Base-by-base conservation (phyloP, 2,797 vertebrate species). In the Xenentodon cancila region DNA sequence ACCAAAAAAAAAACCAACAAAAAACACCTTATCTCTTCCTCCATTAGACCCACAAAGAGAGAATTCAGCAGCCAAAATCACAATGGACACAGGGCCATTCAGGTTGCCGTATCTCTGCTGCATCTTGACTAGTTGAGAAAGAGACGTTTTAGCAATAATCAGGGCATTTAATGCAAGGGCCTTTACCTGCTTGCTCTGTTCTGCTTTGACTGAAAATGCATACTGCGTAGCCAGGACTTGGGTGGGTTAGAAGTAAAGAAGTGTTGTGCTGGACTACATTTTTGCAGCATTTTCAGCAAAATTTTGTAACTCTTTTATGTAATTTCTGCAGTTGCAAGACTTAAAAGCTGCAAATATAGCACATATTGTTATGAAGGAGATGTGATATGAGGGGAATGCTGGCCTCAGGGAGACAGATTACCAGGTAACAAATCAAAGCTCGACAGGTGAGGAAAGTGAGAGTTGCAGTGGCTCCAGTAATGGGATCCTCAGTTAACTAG, bases 21-120 rank as follows among this genome's bases (percentile, higher is more conserved):
- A 37, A 37, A 37, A 37, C 9, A 51, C 74, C 88, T 87, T 90
- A 91, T 90, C 88, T 89, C 78, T 72, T 71, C 68, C 78, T 84
- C 85, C 86, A 89, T 89, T 89, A 85, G 86, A 65, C 34, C 58
- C 66, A 89, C 85, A 88, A 88, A 82, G 78, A 89, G 56, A 80
- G 76, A 81, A 85, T 84, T 89, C 74, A 88, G 68, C 71, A 70
- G 72, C 67, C 60, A 64, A 62, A 79, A 77, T 77, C 65, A 84
- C 81, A 89, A 77, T 73, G 66, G 56, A 84, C 77, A 71, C 80
- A 70, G 75, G 50, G 59, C 62, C 75, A 64, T 81, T 88, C 77
- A 81, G 79, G 73, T 62, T 60, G 63, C 1, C 1, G 27, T 77
- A 81, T 81, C 79, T 80, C 49, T 59, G 50, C 69, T 27, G 32